These are phyloP conservation scores for Triops cancriformis DNA, from an alignment of 1,140 invertebrate species.

Conservation along the genomic window DNA sequence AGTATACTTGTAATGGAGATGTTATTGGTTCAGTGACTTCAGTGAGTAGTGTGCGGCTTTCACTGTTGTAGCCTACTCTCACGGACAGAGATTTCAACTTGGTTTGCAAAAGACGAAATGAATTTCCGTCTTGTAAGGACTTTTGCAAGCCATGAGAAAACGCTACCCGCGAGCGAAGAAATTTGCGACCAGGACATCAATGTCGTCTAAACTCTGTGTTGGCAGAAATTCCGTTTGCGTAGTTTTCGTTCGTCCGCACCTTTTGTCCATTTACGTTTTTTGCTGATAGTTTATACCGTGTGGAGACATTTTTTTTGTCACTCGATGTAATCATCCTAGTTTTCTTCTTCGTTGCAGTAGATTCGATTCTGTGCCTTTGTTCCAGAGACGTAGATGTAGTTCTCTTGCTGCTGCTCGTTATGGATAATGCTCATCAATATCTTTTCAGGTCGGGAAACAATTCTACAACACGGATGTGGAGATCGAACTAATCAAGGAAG, in stretches of 20 bases:
- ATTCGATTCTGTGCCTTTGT: too few species aligned
- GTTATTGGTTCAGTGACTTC: neutral
- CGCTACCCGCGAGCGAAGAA: neutral
- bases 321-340: too few species aligned
- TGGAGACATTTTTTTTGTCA: neutral
- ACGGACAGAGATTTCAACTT: neutral
- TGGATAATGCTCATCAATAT: slow-evolving; percentile 26
- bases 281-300: neutral
- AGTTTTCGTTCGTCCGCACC: neutral
- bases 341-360: too few species aligned
- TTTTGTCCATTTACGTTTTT: neutral
- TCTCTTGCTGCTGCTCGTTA: neutral
- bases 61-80: neutral
- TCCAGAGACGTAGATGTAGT: too few species aligned
- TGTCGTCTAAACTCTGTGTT: neutral
- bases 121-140: neutral
- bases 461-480: slow-evolving; percentile 90
- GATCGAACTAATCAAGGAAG: slow-evolving; percentile 78
- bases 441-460: slow-evolving; percentile 64
- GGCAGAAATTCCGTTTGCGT: neutral
- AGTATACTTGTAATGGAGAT: neutral
- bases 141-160: neutral
- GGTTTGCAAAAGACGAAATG: neutral
- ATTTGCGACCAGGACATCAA: neutral
- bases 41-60: neutral